Evolutionary conservation across 2,888 invertebrate species (phyloP), one percentile per base, ranked within the genome.

Genomic region (Volucella inanis): DNA sequence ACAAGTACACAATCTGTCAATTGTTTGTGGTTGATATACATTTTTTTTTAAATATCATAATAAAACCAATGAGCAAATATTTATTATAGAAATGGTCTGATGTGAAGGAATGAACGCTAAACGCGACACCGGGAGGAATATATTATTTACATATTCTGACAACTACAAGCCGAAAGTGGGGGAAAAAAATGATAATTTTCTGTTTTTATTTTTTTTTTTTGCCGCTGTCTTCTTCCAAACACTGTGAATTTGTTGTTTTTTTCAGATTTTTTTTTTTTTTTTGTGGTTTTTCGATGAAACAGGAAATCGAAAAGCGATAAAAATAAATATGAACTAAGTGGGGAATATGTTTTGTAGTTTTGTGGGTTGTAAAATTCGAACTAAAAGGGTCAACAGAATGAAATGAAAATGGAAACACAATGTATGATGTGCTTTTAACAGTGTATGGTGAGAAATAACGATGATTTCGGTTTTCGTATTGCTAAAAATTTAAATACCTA

Each of bases 291-390:
- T 78, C 22, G 14, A 78, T 59, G 59, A 80, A 84, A 84, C 84
- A 84, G 84, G 84, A 84, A 84, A 84, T 84, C 67, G 84, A 67
- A 84, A 84, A 80, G 80, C 84, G 84, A 84, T 80, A 80, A 84
- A 84, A 84, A 84, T 84, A 84, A 84, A 84, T 80, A 84, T 84
- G 84, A 84, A 84, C 84, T 84, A 84, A 84, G 65, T 75, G 80
- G 61, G 71, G 70, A 71, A 80, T 64, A 65, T 59, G 67, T 57
- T 54, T 68, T 45, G 8, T 45, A 11, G 70, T 14, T 65, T 64
- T 70, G 79, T 65, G 61, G 50, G 45, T 55, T 64, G 43, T 55
- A 61, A 59, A 54, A 78, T 67, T 11, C 50, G n/a, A 67, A 55
- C 67, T 47, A 22, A 65, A 68, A 71, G 11, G n/a, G 12, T 65